Evolutionary conservation across 2,113 vertebrate genomes (phyloP).

Genomic region (Pavo muticus): DNA sequence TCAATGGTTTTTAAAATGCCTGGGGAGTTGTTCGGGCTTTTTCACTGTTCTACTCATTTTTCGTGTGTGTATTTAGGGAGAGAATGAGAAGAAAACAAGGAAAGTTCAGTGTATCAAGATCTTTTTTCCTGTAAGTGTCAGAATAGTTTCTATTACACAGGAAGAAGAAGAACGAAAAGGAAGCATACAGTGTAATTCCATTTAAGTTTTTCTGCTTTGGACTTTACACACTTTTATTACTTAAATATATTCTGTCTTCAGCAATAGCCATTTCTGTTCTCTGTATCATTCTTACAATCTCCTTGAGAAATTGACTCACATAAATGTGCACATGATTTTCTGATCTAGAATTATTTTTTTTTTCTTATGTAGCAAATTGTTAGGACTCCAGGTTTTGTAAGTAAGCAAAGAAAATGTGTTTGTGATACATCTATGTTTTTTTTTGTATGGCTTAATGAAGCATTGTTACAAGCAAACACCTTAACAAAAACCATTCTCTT

Average conservation of each 20-base stretch:
- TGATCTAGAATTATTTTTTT: not conserved
- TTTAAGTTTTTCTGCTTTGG: not conserved
- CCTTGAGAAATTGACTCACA: not conserved
- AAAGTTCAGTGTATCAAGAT: not conserved
- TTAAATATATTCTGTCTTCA: not conserved
- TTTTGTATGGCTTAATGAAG: not conserved
- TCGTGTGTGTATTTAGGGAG: not conserved
- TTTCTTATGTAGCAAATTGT: not conserved
- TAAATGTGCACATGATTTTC: not conserved
- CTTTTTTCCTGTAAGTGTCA: not conserved
- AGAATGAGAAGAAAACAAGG: not conserved
- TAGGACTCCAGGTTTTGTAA: not conserved
- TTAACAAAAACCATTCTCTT: not conserved
- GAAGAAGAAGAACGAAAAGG: not conserved
- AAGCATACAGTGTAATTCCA: not conserved
- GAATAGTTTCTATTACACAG: not conserved
- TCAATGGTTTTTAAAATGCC: not conserved
- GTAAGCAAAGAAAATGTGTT: not conserved
- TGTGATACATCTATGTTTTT: not conserved
- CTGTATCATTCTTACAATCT: not conserved
- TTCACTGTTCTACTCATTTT: not conserved
- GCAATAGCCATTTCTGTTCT: not conserved
- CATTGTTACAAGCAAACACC: not conserved
- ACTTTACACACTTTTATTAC: not conserved
- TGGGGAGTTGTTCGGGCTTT: not conserved